phyloP scores from a whole-genome alignment of 2,113 vertebrate species.

The Poicephalus meyeri region DNA sequence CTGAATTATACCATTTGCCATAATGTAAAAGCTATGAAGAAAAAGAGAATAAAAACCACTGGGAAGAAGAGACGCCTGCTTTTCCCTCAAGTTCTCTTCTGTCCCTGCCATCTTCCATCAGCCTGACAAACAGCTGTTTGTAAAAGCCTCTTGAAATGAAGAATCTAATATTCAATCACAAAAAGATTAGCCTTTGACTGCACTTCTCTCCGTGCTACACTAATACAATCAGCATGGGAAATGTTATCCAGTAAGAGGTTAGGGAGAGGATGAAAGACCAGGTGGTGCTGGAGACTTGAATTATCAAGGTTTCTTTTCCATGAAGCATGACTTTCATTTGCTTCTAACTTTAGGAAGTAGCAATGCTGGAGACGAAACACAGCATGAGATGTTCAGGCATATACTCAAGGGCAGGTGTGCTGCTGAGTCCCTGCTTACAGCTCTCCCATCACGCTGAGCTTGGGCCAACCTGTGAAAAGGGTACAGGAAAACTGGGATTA shows the following conservation, averaged over 20 bases:
- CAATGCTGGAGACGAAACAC: background rate
- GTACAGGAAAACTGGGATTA: slow-evolving; percentile 2
- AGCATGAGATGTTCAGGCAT: background rate
- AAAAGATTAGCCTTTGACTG: slow-evolving; percentile 54
- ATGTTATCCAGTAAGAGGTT: slow-evolving; percentile 4
- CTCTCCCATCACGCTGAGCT: background rate
- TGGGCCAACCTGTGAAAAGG: background rate
- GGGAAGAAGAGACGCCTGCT: background rate
- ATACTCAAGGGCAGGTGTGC: background rate
- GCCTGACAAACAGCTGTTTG: slow-evolving; percentile 17
- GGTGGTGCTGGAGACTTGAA: background rate
- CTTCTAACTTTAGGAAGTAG: slow-evolving; percentile 1
- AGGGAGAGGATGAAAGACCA: slow-evolving; percentile 2
- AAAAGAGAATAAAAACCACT: background rate
- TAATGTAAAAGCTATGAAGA: background rate
- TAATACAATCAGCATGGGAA: slow-evolving; percentile 29
- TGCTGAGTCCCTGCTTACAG: background rate
- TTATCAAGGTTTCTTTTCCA: slow-evolving; percentile 7
- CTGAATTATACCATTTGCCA: background rate
- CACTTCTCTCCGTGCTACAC: background rate
- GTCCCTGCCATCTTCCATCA: background rate
- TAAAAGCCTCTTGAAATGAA: slow-evolving; percentile 44
- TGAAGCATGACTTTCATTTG: slow-evolving; percentile 5
- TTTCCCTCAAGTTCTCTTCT: background rate
- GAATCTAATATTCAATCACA: slow-evolving; percentile 48